A percentile compares a stretch with the other conserved stretches of the same genome.
These are phyloP conservation scores for Podarcis raffonei DNA, from an alignment of 2,113 vertebrate genomes.

Conservation along the genomic window DNA sequence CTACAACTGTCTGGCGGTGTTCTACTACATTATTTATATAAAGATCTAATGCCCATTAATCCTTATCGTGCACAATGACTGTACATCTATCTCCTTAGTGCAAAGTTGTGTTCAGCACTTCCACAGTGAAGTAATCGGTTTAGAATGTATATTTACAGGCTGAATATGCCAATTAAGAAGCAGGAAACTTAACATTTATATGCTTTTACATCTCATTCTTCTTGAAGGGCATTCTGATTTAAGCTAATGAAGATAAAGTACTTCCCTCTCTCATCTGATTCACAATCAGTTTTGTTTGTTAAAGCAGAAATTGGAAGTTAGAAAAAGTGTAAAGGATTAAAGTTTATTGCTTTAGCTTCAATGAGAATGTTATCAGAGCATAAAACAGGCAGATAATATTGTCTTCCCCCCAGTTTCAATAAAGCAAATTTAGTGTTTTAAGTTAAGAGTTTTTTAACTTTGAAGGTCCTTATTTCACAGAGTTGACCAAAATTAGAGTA, in stretches of 20 bases:
- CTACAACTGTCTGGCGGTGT: not conserved
- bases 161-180: not conserved
- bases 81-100: not conserved
- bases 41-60: conserved; percentile 22
- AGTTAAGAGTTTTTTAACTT: not conserved
- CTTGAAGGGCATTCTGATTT: conserved; percentile 21
- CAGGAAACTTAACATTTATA: not conserved
- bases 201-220: not conserved
- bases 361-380: not conserved
- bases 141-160: not conserved
- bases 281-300: conserved; percentile 9
- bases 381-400: not conserved
- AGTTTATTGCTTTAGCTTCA: not conserved
- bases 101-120: conserved; percentile 2
- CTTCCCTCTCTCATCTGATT: conserved; percentile 25
- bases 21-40: conserved; percentile 20
- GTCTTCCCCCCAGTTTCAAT: not conserved
- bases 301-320: not conserved
- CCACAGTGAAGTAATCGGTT: not conserved
- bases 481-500: not conserved
- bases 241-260: conserved; percentile 28
- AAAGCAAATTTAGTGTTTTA: not conserved
- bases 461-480: not conserved
- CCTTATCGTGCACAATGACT: not conserved
- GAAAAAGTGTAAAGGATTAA: not conserved